phyloP scores from a whole-genome alignment of 2,113 vertebrate genomes.

The Candoia aspera region DNA sequence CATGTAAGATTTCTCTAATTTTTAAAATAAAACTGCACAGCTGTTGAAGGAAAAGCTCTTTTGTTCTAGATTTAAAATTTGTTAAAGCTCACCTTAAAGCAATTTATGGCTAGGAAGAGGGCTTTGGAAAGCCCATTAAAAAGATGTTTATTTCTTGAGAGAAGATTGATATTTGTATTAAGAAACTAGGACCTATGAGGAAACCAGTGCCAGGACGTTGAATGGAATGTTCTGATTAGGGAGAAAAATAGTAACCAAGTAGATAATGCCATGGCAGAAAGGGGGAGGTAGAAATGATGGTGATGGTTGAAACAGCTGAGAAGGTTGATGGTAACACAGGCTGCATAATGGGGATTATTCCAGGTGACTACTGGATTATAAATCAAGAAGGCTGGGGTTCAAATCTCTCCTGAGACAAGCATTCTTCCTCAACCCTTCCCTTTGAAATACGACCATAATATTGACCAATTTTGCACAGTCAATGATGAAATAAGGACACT shows the following conservation, averaged over 20 bases:
- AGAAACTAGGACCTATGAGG: slow-evolving; percentile 36
- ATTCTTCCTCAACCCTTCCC: too few relatives aligned
- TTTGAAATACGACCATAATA: too few relatives aligned
- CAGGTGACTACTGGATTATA: too few relatives aligned
- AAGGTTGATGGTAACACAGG: too few relatives aligned
- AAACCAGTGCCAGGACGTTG: slow-evolving; percentile 40
- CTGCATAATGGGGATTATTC: too few relatives aligned
- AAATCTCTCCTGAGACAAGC: too few relatives aligned
- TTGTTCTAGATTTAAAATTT: slow-evolving; percentile 67
- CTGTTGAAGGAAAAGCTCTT: slow-evolving; percentile 71
- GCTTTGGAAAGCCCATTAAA: slow-evolving; percentile 62
- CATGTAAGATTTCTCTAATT: slow-evolving; percentile 76
- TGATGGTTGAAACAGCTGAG: neutral
- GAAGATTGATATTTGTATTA: slow-evolving; percentile 35
- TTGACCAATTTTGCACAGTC: too few relatives aligned
- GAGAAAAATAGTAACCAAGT: neutral
- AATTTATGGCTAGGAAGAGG: slow-evolving; percentile 63
- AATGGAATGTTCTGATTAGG: slow-evolving; percentile 21
- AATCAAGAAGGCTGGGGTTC: too few relatives aligned
- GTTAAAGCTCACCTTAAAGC: slow-evolving; percentile 60
- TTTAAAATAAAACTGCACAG: slow-evolving; percentile 76
- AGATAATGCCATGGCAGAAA: neutral
- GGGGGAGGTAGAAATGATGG: neutral
- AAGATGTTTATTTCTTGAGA: slow-evolving; percentile 32
- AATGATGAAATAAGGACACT: too few relatives aligned